These are phyloP conservation scores for Leptocoma aspasia DNA, from an alignment of 2,113 vertebrate genomes.

Conservation along the genomic window DNA sequence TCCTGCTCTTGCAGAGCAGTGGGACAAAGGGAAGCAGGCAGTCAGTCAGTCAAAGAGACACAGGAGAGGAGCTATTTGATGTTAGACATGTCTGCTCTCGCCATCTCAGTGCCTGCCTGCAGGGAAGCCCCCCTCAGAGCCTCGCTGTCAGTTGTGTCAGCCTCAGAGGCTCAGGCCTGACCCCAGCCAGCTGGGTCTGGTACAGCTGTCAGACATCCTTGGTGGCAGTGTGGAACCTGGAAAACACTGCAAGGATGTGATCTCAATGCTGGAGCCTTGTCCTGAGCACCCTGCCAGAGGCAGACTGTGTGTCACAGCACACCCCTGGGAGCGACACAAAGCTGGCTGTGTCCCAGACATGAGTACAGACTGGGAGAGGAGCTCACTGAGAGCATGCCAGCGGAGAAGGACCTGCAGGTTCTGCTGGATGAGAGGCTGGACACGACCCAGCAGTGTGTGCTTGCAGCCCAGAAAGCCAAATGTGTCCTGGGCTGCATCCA, in stretches of 20 bases:
- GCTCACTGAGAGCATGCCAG: neutral
- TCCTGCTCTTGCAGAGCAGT: neutral
- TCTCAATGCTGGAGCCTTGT: neutral
- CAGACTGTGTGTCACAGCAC: neutral
- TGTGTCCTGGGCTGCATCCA: neutral
- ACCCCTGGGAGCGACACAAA: neutral
- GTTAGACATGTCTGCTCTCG: neutral
- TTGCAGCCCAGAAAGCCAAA: neutral
- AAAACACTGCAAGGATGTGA: neutral
- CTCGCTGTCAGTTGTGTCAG: neutral
- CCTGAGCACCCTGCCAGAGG: neutral
- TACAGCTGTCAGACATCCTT: neutral
- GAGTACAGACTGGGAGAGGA: neutral
- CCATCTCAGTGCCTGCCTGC: neutral
- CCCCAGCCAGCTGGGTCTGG: neutral
- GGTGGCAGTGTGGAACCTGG: neutral
- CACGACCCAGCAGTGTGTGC: neutral
- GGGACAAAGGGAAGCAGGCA: neutral
- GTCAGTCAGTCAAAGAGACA: neutral
- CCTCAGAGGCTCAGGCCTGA: neutral
- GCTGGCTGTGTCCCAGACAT: neutral
- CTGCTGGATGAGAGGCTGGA: neutral
- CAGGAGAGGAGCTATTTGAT: neutral
- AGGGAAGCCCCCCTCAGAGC: neutral
- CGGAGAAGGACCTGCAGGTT: fast-evolving